Conservation (phyloP, 2,888 invertebrate genomes). For the Melanostoma mellinum region DNA sequence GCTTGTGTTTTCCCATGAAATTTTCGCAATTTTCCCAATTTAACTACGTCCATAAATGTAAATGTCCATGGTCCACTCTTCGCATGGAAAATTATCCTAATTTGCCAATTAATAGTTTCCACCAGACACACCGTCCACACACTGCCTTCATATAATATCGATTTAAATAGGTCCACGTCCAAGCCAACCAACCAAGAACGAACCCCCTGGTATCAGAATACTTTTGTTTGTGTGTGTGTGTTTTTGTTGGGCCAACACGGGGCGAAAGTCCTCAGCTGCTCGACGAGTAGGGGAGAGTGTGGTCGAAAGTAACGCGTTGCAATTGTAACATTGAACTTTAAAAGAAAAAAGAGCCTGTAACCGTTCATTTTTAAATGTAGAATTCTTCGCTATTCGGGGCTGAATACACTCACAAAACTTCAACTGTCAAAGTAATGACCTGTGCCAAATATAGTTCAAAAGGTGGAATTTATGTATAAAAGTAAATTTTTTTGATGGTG, state of each 20-base stretch:
- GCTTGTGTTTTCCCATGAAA: slow-evolving; percentile 60
- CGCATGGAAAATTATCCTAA: slow-evolving; percentile 70
- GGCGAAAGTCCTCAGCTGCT: slow-evolving; percentile 59
- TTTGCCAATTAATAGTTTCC: slow-evolving; percentile 71
- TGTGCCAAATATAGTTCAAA: no score
- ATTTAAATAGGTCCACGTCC: slow-evolving; percentile 47
- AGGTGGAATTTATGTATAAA: no score
- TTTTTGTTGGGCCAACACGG: neutral
- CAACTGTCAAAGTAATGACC: no score
- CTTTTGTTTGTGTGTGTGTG: slow-evolving; percentile 7
- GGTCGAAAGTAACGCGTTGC: no score
- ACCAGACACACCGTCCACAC: slow-evolving; percentile 33
- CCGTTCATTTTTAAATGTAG: no score
- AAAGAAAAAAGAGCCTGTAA: no score
- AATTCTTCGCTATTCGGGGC: no score
- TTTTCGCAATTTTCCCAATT: slow-evolving; percentile 28
- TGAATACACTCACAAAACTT: no score
- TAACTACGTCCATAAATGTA: slow-evolving; percentile 52
- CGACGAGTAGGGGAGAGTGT: no score
- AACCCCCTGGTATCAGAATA: slow-evolving; percentile 10
- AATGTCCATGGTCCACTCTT: slow-evolving; percentile 39
- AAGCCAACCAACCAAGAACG: neutral
- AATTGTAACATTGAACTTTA: no score
- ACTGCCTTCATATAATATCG: slow-evolving; percentile 25
- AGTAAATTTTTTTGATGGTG: no score